Evolutionary conservation across 2,113 vertebrate species (phyloP).

Genomic region (Actenoides hombroni): DNA sequence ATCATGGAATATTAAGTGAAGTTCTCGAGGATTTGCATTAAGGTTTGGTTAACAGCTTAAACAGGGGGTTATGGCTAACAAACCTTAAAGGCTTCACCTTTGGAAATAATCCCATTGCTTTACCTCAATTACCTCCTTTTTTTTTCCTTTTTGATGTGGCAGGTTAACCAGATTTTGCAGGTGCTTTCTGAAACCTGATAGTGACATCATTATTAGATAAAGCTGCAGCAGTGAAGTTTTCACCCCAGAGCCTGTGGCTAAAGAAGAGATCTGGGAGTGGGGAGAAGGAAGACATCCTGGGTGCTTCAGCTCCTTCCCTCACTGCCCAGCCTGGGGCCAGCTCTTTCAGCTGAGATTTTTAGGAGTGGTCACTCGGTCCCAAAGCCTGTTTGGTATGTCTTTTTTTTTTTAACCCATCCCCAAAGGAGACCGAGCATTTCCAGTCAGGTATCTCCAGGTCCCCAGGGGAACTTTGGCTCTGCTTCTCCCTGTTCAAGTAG

Average conservation of each 20-base stretch:
- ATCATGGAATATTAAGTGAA: neutral
- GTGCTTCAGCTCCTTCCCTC: neutral
- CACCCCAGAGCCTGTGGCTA: neutral
- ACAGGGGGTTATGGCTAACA: neutral
- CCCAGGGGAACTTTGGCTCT: neutral
- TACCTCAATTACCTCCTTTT: neutral
- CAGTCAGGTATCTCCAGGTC: neutral
- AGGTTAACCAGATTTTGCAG: neutral
- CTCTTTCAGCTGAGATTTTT: neutral
- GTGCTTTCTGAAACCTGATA: neutral
- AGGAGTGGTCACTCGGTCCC: neutral
- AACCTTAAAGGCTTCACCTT: neutral
- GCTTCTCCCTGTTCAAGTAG: neutral
- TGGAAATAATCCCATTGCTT: neutral
- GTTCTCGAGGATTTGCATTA: neutral
- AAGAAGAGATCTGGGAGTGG: neutral
- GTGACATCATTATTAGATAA: neutral
- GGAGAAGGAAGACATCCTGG: neutral
- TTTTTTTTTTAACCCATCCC: neutral
- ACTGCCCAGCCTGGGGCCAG: neutral
- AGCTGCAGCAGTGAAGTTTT: neutral
- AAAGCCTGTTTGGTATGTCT: neutral
- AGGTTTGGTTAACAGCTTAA: neutral
- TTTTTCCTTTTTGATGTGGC: neutral
- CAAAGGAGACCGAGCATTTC: neutral